A percentile compares a stretch with the other conserved stretches of the same genome.
Conservation (phyloP, 2,797 vertebrate species). For the Menidia menidia region DNA sequence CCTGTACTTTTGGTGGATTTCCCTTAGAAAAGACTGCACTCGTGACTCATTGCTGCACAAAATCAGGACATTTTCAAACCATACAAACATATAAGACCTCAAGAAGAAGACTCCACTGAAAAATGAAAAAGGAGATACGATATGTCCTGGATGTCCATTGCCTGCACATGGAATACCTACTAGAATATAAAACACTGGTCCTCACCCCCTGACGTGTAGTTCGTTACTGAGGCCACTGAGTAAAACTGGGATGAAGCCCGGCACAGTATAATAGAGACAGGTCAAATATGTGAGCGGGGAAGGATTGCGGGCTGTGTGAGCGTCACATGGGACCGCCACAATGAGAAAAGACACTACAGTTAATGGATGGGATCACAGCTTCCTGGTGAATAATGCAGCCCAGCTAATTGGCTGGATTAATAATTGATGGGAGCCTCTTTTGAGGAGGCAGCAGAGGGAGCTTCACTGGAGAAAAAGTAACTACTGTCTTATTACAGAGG, state of each 20-base stretch:
- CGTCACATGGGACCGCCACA: constrained; percentile 46
- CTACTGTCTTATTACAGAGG: constrained; percentile 60
- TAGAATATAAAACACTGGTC: not conserved
- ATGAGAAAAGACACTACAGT: constrained; percentile 48
- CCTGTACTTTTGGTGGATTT: no score
- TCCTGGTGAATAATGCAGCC: constrained; percentile 85
- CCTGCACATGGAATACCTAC: not conserved
- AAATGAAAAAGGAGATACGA: not conserved
- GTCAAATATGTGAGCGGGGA: constrained; percentile 3
- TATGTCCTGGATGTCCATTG: constrained; percentile 4
- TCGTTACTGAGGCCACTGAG: not conserved
- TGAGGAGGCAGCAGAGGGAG: constrained; percentile 27
- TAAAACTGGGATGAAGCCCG: not conserved
- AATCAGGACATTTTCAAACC: no score
- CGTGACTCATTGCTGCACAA: no score
- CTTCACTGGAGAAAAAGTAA: constrained; percentile 40
- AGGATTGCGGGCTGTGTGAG: constrained; percentile 9
- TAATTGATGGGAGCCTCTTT: constrained; percentile 81
- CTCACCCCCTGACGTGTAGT: not conserved
- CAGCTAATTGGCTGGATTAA: constrained; percentile 88
- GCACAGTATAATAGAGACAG: constrained; percentile 3
- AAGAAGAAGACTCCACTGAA: not conserved
- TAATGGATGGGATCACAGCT: constrained; percentile 75
- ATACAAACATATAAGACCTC: no score
- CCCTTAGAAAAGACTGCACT: no score